A percentile compares a stretch with the other conserved stretches of the same genome.
phyloP scores from a whole-genome alignment of 2,113 vertebrate species.

The Rhagologus leucostigma region DNA sequence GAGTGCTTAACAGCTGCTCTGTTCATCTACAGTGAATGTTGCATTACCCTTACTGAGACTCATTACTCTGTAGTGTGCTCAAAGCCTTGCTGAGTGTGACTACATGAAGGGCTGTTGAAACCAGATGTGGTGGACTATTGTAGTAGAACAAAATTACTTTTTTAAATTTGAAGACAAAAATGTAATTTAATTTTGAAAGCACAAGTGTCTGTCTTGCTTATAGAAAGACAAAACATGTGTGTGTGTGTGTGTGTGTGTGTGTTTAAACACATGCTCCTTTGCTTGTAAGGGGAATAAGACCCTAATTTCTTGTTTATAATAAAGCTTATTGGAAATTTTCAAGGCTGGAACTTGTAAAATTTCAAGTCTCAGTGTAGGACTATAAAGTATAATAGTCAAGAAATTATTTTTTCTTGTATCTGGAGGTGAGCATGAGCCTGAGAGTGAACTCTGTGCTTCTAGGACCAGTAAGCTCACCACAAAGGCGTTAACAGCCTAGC shows the following conservation, averaged over 20 bases:
- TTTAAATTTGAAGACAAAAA: background rate
- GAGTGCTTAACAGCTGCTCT: constrained; percentile 6
- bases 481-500: background rate
- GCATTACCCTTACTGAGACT: background rate
- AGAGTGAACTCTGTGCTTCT: background rate
- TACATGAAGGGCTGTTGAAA: constrained; percentile 3
- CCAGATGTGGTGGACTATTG: constrained; percentile 11
- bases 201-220: background rate
- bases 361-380: background rate
- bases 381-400: background rate
- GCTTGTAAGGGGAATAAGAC: background rate
- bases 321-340: background rate
- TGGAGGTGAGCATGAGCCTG: background rate
- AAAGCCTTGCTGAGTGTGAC: background rate
- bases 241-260: background rate
- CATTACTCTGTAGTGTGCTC: background rate
- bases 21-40: background rate
- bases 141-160: background rate
- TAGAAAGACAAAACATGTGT: background rate
- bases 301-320: background rate
- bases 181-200: background rate
- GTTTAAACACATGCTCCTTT: background rate
- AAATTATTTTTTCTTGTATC: background rate
- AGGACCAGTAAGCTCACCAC: background rate
- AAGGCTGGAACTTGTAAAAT: background rate